phyloP scores from a whole-genome alignment of 2,797 vertebrate genomes.

The Eulemur rubriventer region DNA sequence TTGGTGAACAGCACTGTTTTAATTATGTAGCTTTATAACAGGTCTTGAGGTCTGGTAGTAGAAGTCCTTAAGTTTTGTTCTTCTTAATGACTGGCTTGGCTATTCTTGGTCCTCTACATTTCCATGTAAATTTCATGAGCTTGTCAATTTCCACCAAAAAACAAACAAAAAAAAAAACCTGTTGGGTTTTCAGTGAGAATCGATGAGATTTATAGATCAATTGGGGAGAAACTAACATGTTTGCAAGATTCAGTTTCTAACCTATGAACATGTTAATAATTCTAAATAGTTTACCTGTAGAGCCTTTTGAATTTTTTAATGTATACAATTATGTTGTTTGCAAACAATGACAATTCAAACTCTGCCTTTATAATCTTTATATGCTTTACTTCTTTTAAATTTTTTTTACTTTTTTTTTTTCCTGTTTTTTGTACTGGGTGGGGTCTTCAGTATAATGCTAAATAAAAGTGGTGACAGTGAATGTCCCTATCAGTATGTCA shows the following conservation, averaged over 20 bases:
- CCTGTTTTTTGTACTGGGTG: not conserved
- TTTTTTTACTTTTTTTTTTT: not conserved
- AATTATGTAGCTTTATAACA: not conserved
- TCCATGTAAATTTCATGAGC: not conserved
- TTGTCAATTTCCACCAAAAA: not conserved
- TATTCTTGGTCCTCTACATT: not conserved
- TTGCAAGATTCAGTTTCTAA: not conserved
- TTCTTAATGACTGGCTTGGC: not conserved
- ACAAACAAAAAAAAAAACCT: not conserved
- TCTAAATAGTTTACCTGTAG: slow-evolving; percentile 20
- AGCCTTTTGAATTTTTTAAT: not conserved
- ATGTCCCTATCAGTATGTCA: not conserved
- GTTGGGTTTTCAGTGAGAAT: slow-evolving; percentile 28
- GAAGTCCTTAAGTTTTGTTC: slow-evolving; percentile 1
- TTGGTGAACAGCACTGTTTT: not conserved
- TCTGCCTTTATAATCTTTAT: not conserved
- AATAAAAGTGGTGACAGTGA: not conserved
- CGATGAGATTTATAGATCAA: not conserved
- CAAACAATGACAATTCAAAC: not conserved
- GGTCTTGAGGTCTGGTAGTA: not conserved
- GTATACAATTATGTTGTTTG: not conserved
- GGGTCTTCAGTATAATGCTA: not conserved
- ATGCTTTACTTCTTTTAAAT: not conserved
- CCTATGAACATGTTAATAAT: not conserved
- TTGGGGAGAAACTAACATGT: not conserved